These are phyloP conservation scores for Caenorhabditis uteleia DNA, from an alignment of 2,888 invertebrate species.

Conservation along the genomic window DNA sequence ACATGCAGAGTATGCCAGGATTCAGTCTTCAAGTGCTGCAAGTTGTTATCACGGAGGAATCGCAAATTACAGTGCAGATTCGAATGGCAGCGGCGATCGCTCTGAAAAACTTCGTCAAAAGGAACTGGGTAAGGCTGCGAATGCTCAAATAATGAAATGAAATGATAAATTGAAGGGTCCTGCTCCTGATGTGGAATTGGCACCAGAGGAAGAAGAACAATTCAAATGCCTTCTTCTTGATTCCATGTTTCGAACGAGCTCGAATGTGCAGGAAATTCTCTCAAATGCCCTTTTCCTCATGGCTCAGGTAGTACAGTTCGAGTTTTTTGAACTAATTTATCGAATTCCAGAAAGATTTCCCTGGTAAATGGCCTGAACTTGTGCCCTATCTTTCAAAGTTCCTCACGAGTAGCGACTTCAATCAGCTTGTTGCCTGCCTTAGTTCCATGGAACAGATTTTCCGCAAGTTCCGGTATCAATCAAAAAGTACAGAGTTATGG, in stretches of 20 bases:
- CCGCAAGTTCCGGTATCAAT: slow-evolving; percentile 85
- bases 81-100: slow-evolving; percentile 90
- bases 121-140: slow-evolving; percentile 80
- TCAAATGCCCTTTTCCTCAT: slow-evolving; percentile 72
- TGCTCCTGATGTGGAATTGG: slow-evolving; percentile 44
- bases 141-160: not conserved
- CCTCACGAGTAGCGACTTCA: slow-evolving; percentile 77
- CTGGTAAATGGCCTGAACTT: slow-evolving; percentile 91
- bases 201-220: slow-evolving; percentile 50
- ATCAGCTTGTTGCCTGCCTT: slow-evolving; percentile 90
- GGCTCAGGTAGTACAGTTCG: slow-evolving; percentile 61
- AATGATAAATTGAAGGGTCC: slow-evolving; percentile 40
- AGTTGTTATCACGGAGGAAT: slow-evolving; percentile 33
- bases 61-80: slow-evolving; percentile 82
- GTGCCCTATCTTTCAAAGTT: slow-evolving; percentile 91
- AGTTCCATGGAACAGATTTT: slow-evolving; percentile 95
- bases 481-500: slow-evolving; percentile 93
- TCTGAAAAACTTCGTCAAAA: slow-evolving; percentile 93
- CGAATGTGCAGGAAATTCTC: slow-evolving; percentile 85
- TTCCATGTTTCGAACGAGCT: slow-evolving; percentile 89
- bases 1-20: slow-evolving; percentile 43
- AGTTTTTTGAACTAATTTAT: too few relatives aligned
- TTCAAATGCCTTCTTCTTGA: slow-evolving; percentile 77
- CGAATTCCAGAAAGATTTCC: slow-evolving; percentile 92
- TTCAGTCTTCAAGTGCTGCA: slow-evolving; percentile 28